These are phyloP conservation scores for Elachura formosa DNA, from an alignment of 2,113 vertebrate species.

Conservation along the genomic window DNA sequence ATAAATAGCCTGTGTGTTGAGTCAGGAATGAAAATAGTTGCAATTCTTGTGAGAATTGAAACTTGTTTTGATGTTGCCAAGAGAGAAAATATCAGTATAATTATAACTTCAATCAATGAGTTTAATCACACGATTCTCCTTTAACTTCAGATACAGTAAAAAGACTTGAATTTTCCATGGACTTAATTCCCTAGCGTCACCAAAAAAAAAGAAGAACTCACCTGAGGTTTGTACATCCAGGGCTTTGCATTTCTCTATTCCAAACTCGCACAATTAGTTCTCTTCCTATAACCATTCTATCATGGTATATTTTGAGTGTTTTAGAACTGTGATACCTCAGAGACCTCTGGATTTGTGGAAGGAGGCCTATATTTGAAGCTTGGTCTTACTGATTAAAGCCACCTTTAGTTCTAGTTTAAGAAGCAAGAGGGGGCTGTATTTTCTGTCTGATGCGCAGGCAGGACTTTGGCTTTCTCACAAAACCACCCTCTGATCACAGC, in stretches of 20 bases:
- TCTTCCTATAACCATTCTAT: neutral
- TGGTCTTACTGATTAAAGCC: neutral
- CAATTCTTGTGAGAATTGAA: neutral
- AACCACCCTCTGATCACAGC: neutral
- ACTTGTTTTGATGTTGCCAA: neutral
- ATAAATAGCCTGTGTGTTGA: neutral
- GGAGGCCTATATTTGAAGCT: neutral
- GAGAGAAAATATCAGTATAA: neutral
- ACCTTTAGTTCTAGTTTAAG: neutral
- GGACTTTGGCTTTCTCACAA: neutral
- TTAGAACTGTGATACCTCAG: neutral
- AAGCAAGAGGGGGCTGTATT: neutral
- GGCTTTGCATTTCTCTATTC: neutral
- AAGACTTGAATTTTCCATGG: neutral
- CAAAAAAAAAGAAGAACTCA: neutral
- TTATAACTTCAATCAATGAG: neutral
- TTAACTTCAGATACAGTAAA: neutral
- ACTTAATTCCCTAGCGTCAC: neutral
- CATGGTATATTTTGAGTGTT: neutral
- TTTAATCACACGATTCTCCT: neutral
- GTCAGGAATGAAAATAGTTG: neutral
- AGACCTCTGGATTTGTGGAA: neutral
- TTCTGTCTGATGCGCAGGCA: neutral
- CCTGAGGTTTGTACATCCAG: neutral
- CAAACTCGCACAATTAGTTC: neutral